Base-by-base conservation (phyloP, 2,113 vertebrate genomes). In the Aegithalos caudatus region DNA sequence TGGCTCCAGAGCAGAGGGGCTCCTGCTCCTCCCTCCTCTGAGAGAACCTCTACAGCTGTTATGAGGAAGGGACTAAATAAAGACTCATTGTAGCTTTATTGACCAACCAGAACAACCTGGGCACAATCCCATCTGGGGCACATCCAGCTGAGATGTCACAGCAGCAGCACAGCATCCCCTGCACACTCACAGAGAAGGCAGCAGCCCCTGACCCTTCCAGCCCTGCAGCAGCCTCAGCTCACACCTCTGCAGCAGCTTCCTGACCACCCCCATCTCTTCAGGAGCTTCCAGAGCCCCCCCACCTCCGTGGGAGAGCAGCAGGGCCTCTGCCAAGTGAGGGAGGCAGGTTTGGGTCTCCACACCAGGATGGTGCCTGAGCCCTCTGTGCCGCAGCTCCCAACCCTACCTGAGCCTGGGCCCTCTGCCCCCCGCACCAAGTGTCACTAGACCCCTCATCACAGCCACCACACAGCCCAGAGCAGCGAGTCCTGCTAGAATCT, bases 41-140 rank as follows among this genome's bases (percentile, higher is more conserved):
- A 53, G 40, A 86, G 40, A 51, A 44, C 9, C 16, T 28, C 67
- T 73, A 33, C 56, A 37, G 5, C 22, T n/a, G 23, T 1, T 1
- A 16, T 18, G 69, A 33, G 54, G 12, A 67, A 48, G 48, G 48
- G 40, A 28, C 35, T 40, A 21, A 60, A 70, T 53, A 35, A 38
- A 57, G 31, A 28, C 90, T 80, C 81, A 72, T 31, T 85, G 80
- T 33, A 29, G 84, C 77, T 97, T 97, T 97, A 97, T 58, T 96
- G 88, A 88, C 62, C 54, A 44, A 29, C 51, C 29, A 86, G 78
- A 7, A 17, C 27, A 81, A 65, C 94, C 66, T 69, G 73, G 81
- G 64, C 4, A 12, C 6, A 10, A 54, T 54, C 81, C 35, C 6
- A n/a, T 37, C 65, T 8, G 8, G 22, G 82, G 85, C 42, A 82